A percentile compares a stretch with the other conserved stretches of the same genome.
Evolutionary conservation across 2,113 vertebrate genomes (phyloP).

Genomic region (Lagopus muta): DNA sequence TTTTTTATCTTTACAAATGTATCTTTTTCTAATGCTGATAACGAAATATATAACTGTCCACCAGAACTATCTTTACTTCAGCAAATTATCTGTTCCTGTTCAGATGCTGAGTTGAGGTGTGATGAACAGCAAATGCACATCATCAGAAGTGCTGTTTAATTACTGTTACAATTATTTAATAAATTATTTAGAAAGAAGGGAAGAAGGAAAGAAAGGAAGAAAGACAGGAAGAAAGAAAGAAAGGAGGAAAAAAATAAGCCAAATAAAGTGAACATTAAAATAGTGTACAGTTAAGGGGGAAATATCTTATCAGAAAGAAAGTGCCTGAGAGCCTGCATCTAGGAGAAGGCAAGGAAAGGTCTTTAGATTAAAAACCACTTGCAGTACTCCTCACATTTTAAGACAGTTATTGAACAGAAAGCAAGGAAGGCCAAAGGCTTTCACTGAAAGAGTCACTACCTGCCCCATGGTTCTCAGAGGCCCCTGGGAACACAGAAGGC

Average conservation of each 20-base stretch:
- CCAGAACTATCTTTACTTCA: slow-evolving; percentile 1
- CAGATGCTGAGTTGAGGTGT: not conserved
- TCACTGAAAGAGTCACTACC: rapidly evolving
- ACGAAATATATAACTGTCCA: not conserved
- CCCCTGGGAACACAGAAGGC: not conserved
- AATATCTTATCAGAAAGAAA: not conserved
- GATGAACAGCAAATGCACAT: not conserved
- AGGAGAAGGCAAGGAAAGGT: not conserved
- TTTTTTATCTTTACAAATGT: not conserved
- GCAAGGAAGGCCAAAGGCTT: not conserved
- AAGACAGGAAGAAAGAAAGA: too few species aligned
- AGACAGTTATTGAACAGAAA: not conserved
- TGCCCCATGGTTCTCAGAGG: not conserved
- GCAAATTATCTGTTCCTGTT: not conserved
- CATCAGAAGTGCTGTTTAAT: not conserved
- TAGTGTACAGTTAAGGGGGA: not conserved
- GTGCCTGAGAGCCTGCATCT: not conserved
- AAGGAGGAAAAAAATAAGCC: not conserved
- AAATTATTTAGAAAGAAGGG: not conserved
- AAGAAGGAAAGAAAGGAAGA: not conserved
- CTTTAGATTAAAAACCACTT: not conserved
- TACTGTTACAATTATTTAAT: not conserved
- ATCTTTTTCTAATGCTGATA: not conserved
- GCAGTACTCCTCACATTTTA: not conserved
- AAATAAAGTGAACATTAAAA: not conserved